Base-by-base conservation (phyloP, 2,113 vertebrate genomes). In the Lophotis ruficrista region DNA sequence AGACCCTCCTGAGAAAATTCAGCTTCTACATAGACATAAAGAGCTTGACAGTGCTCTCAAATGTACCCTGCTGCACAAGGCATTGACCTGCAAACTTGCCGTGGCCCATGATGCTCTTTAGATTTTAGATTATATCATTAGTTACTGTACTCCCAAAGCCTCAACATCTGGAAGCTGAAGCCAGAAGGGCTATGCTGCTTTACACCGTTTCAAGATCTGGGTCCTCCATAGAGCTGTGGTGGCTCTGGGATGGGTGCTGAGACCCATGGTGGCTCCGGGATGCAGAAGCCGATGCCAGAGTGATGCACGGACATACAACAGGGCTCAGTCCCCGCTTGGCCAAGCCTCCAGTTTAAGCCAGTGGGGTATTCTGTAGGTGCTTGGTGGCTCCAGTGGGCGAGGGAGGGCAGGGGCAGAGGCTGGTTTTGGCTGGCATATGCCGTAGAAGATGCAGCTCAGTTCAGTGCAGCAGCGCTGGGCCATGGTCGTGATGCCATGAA, bases 401-500 rank as follows among this genome's bases (percentile, higher is more conserved):
- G 12, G 3, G 5, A 37, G 31, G 14, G 73, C 41, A 65, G 62
- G n/a, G 27, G 9, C 47, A 38, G 50, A 30, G n/a, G 16, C 41
- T 72, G 41, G 2, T 24, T 60, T 58, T 25, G 86, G 69, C 35
- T 82, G 84, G 14, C 30, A 28, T 8, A 1, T 4, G 47, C 10
- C 50, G 10, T 8, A 9, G 50, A 53, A 61, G 28, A 28, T 0
- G 1, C 27, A 14, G 37, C 24, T 62, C 3, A 1, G 2, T 16
- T 12, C 30, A 28, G 58, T 2, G 27, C 1, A 21, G 62, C 66
- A 47, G 61, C 1, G 0, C 70, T 28, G 61, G 66, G 31, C 57
- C 0, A 0, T 8, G 30, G 27, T 5, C 65, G 20, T 0, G 0
- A 37, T 43, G 56, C 24, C 56, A 45, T 3, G 0, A 56, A 41